Conservation (phyloP, 2,888 invertebrate genomes). For the Periphyllus acericola region DNA sequence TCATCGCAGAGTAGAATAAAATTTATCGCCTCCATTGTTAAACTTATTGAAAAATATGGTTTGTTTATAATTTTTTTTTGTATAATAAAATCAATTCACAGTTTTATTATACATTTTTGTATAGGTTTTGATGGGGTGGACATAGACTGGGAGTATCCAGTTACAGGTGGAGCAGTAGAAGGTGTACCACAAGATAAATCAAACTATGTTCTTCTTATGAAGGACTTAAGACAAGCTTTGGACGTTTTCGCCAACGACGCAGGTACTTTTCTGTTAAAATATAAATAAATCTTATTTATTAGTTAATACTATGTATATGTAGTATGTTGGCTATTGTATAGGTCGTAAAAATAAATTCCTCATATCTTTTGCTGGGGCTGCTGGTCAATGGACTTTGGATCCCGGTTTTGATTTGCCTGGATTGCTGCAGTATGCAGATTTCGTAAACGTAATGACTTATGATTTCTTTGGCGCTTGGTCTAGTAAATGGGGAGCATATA, state of each 20-base stretch:
- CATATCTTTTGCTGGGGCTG: slow-evolving; percentile 63
- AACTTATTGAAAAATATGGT: slow-evolving; percentile 62
- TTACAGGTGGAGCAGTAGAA: slow-evolving; percentile 63
- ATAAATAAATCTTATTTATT: neutral
- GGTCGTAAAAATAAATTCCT: slow-evolving; percentile 60
- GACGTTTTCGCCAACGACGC: slow-evolving; percentile 23
- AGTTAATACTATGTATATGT: neutral
- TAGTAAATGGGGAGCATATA: slow-evolving; percentile 64
- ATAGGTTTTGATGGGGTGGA: slow-evolving; percentile 63
- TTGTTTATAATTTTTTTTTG: neutral
- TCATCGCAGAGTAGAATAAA: slow-evolving; percentile 26
- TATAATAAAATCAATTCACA: neutral
- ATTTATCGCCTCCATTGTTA: slow-evolving; percentile 61
- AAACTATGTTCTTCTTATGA: slow-evolving; percentile 63
- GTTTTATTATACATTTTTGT: neutral
- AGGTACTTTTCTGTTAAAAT: neutral
- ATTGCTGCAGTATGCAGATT: slow-evolving; percentile 62
- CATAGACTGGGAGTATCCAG: slow-evolving; percentile 63
- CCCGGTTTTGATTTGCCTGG: slow-evolving; percentile 63
- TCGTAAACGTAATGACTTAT: slow-evolving; percentile 63
- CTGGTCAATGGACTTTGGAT: slow-evolving; percentile 63
- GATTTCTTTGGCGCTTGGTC: slow-evolving; percentile 63
- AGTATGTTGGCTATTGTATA: neutral
- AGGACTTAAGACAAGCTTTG: slow-evolving; percentile 62
- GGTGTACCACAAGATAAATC: slow-evolving; percentile 62